phyloP scores from a whole-genome alignment of 2,797 vertebrate genomes.

The Cyprinella venusta region DNA sequence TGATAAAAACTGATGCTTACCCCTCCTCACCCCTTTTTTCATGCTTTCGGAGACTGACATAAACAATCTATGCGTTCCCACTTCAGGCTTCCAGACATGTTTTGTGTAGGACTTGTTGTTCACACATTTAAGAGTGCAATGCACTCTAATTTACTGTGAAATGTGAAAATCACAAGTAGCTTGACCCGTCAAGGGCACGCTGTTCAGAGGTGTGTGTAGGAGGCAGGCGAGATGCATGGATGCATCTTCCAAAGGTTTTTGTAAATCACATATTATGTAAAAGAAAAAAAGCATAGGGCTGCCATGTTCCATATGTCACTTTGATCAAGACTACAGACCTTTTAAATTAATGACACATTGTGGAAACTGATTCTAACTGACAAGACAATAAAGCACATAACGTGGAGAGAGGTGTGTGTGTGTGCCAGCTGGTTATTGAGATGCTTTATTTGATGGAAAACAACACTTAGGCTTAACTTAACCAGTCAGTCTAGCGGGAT shows the following conservation, averaged over 20 bases:
- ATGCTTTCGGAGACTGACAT: constrained; percentile 31
- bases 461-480: constrained; percentile 8
- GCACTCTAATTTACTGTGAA: constrained; percentile 31
- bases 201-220: background rate
- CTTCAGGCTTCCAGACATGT: constrained; percentile 11
- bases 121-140: constrained; percentile 26
- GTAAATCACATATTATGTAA: constrained; percentile 31
- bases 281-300: constrained; percentile 30
- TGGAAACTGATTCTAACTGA: constrained; percentile 39
- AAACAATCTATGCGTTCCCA: constrained; percentile 33
- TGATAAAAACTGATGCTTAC: background rate
- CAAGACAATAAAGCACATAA: constrained; percentile 45
- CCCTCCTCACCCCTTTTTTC: background rate
- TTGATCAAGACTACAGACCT: constrained; percentile 29
- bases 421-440: constrained; percentile 22
- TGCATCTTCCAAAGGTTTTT: constrained; percentile 13
- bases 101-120: constrained; percentile 42
- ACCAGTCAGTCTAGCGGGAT: constrained; percentile 8
- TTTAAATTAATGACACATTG: background rate
- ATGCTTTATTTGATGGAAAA: constrained; percentile 38
- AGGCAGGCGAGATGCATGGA: background rate
- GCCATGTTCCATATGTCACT: constrained; percentile 20
- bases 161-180: constrained; percentile 24
- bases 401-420: constrained; percentile 8
- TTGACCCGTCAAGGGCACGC: background rate